These are phyloP conservation scores for Dromiciops gliroides DNA, from an alignment of 2,113 vertebrate genomes.

Conservation along the genomic window DNA sequence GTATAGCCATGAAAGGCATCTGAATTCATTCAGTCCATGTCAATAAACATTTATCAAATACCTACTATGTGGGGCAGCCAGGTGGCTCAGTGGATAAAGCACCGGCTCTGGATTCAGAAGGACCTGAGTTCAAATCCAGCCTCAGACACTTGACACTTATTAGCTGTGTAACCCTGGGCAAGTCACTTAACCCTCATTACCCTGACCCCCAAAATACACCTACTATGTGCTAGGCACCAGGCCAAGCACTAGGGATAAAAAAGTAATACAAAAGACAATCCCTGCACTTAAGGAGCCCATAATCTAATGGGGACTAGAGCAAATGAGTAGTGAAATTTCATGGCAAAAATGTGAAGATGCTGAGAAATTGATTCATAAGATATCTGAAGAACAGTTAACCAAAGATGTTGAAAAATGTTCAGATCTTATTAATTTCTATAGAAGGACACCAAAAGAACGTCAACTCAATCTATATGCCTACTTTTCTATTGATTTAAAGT, in stretches of 20 bases:
- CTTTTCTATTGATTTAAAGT: background rate
- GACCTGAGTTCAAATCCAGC: too few relatives aligned
- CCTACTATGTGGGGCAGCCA: too few relatives aligned
- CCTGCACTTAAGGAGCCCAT: background rate
- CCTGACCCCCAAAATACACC: too few relatives aligned
- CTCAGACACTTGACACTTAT: too few relatives aligned
- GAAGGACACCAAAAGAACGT: background rate
- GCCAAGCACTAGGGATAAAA: too few relatives aligned
- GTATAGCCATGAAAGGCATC: background rate
- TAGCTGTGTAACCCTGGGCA: too few relatives aligned
- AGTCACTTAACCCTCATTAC: too few relatives aligned
- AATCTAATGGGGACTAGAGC: background rate
- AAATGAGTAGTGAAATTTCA: background rate
- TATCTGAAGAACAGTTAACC: background rate
- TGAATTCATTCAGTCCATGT: background rate
- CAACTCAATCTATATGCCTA: background rate
- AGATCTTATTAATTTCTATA: background rate
- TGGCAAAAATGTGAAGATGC: background rate
- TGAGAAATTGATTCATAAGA: background rate
- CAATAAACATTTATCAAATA: background rate
- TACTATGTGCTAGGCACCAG: background rate
- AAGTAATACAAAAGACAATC: background rate
- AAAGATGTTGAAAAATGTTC: background rate
- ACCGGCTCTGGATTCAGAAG: too few relatives aligned
- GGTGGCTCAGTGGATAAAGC: too few relatives aligned